Evolutionary conservation across 30 jellyfish, hydroid and myxozoan genomes (phyloP), one percentile per base, ranked within the genome.

Genomic region (Hydra vulgaris): DNA sequence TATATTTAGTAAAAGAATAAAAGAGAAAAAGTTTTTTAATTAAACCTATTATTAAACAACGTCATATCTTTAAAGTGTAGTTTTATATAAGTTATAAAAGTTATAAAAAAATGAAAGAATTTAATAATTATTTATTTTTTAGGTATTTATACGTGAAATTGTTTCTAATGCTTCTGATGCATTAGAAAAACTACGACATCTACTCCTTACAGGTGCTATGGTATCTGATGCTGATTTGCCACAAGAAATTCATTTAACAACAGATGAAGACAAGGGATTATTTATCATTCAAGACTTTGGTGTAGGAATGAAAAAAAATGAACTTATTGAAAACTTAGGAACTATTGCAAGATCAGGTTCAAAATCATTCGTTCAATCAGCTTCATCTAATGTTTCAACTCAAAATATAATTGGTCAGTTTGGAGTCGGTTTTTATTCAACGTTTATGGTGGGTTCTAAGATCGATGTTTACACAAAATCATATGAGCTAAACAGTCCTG

Each of bases 341-440:
- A 89, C 97, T 25, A 89, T 89, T 68, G 97, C 97, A 15, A 84
- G 95, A 17, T 89, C 97, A 0, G 97, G 97, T 20, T 89, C 97
- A 52, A 86, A 83, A 73, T 95, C 95, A 27, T 89, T 89, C 54
- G 88, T 89, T n/a, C 81, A 89, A 76, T 74, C 78, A 52, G 80
- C 84, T 20, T 78, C 76, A 19, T 83, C 69, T 17, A 72, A 70
- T 21, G 61, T 74, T 21, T 54, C 94, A 23, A 53, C 90, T 8
- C 95, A 89, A 18, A 85, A 90, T 70, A 89, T 89, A 73, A 89
- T 89, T 71, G 97, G 97, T 4, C 97, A 89, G 73, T 89, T 89
- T 72, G 97, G 97, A 7, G 97, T 89, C 40, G 97, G 97, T 23
- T 89, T 89, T 73, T 89, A 89, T 79, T 89, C 97, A 17, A 56